Evolutionary conservation across 2,797 vertebrate species (phyloP).

Genomic region (Sebastes vulpes): DNA sequence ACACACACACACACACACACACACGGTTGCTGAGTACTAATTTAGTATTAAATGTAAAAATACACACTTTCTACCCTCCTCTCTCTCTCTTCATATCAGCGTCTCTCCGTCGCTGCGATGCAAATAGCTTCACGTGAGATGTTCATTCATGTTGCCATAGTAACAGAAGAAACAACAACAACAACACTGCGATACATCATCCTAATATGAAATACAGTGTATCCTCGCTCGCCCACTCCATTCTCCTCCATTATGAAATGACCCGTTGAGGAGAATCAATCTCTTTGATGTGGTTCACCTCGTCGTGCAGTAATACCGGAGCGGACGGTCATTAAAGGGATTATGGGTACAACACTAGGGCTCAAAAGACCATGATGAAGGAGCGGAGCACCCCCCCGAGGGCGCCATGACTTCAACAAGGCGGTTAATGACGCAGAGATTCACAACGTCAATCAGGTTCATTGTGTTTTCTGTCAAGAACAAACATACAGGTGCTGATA

Average conservation of each 20-base stretch:
- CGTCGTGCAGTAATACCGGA: conserved; percentile 11
- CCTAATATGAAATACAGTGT: neutral
- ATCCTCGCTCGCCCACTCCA: neutral
- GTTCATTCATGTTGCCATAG: neutral
- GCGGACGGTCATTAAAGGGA: conserved; percentile 40
- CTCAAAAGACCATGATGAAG: conserved; percentile 27
- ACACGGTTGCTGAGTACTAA: neutral
- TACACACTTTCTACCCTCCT: neutral
- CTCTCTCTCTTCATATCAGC: neutral
- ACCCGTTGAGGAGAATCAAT: conserved; percentile 35
- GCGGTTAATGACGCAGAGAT: neutral
- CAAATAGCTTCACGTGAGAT: neutral
- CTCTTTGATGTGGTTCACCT: conserved; percentile 39
- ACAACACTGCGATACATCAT: neutral
- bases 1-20: neutral
- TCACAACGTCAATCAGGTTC: neutral
- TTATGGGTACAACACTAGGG: conserved; percentile 9
- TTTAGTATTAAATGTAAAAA: neutral
- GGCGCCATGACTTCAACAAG: neutral
- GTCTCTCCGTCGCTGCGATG: neutral
- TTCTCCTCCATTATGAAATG: conserved; percentile 21
- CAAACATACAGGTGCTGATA: neutral
- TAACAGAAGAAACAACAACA: neutral
- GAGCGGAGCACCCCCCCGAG: neutral
- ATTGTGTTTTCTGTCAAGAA: too few species aligned